phyloP scores from a whole-genome alignment of 1,140 invertebrate genomes.

The Mesaphorura yosii region DNA sequence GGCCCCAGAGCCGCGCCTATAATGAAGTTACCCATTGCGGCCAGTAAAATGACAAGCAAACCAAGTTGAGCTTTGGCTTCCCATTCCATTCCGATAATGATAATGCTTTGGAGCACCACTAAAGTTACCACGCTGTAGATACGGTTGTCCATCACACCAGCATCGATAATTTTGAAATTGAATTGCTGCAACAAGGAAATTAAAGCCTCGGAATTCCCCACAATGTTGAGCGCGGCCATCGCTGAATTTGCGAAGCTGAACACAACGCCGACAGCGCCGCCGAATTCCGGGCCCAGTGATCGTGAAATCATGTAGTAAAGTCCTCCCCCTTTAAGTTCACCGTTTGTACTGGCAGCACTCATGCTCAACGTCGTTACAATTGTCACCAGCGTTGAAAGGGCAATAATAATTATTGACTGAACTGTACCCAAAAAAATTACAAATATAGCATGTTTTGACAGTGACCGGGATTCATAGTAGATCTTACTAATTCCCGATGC shows the following conservation, averaged over 20 bases:
- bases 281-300: conserved; percentile 39
- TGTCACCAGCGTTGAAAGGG: conserved; percentile 77
- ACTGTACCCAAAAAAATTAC: conserved; percentile 10
- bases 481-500: conserved; percentile 56
- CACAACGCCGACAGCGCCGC: conserved; percentile 89
- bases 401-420: conserved; percentile 64
- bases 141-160: conserved; percentile 54
- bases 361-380: conserved; percentile 85
- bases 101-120: conserved; percentile 48
- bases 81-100: conserved; percentile 80
- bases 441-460: conserved; percentile 37
- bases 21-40: conserved; percentile 44
- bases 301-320: conserved; percentile 5
- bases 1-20: conserved; percentile 44
- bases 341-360: conserved; percentile 56
- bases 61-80: conserved; percentile 57
- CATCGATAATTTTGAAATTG: background rate
- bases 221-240: conserved; percentile 56
- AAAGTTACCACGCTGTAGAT: conserved; percentile 41
- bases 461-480: background rate
- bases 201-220: conserved; percentile 49
- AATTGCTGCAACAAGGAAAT: background rate
- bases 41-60: conserved; percentile 42
- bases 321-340: conserved; percentile 27
- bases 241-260: conserved; percentile 95